Base-by-base conservation (phyloP, 2,797 vertebrate genomes). In the Pseudotriccus pelzelni region DNA sequence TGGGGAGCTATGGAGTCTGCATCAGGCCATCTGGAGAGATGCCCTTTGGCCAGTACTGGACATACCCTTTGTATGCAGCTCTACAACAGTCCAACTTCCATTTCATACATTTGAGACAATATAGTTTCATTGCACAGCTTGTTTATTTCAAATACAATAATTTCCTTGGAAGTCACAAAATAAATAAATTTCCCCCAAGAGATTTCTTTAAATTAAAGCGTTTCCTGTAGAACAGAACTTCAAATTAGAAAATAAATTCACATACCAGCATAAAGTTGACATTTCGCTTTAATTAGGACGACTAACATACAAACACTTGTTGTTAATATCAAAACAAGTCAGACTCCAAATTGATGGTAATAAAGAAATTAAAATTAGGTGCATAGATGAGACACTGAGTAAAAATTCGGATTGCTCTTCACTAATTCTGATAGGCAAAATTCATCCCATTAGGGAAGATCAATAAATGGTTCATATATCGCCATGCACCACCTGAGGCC, bases 271-370 rank as follows among this genome's bases (percentile, higher is more conserved):
- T 88, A 94, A 74, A 94, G 84, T 87, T 97, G 97, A 98, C 97
- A 97, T 98, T 98, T 98, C 82, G 47, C 72, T 95, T 97, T 97
- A 98, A 98, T 98, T 98, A 98, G 66, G 44, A 89, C 93, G 87
- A 82, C 55, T 90, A 95, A 83, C 97, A 68, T 94, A 96, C 94
- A 98, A 97, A 98, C 95, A 97, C 92, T 95, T 88, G 50, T 39
- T 97, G 89, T 91, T 95, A 97, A 95, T 97, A 97, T 81, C 89
- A 97, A 96, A 97, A 94, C 90, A 97, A 96, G 68, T 82, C 78
- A 91, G 80, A 89, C 79, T 97, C 59, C 90, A 97, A 87, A 90
- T 44, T 96, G 93, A 67, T 89, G 46, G 74, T 78, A 94, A 94
- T 85, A 97, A 87, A 44, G 67, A 96, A 96, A 97, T 96, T 84